Conservation (phyloP, 2,797 vertebrate species). For the Myotis planiceps region DNA sequence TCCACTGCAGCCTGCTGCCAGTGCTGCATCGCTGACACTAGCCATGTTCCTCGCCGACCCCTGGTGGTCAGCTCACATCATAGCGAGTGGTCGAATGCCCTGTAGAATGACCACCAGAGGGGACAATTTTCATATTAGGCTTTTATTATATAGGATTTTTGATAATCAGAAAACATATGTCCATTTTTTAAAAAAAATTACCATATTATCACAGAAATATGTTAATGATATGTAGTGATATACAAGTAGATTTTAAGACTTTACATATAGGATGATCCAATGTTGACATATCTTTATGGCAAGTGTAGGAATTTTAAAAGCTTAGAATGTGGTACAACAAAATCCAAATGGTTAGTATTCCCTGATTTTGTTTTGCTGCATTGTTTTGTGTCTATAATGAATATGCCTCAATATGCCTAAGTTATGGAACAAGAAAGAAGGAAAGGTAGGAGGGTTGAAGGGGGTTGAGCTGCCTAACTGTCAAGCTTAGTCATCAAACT, state of each 20-base stretch:
- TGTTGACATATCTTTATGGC: background rate
- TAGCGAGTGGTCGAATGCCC: no score
- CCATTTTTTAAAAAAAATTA: background rate
- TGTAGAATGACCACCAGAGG: no score
- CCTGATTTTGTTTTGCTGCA: background rate
- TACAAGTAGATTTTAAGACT: background rate
- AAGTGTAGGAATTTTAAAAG: slow-evolving; percentile 9
- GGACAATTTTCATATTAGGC: no score
- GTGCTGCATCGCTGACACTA: no score
- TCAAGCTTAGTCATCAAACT: background rate
- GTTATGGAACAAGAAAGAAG: background rate
- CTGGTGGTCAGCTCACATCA: no score
- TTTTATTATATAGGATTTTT: background rate
- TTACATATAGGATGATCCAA: background rate
- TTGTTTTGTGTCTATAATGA: background rate
- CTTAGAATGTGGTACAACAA: background rate
- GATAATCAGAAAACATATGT: background rate
- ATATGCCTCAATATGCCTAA: background rate
- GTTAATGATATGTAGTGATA: background rate
- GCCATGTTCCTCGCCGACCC: no score
- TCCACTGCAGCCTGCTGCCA: no score
- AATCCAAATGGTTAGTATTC: background rate
- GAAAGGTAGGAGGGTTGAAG: background rate
- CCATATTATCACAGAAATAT: background rate
- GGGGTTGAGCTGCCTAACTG: background rate